Percentiles rank a stretch among this genome's conserved stretches.
These are phyloP conservation scores for Phaethornis superciliosus DNA, from an alignment of 2,113 vertebrate genomes.

Conservation along the genomic window DNA sequence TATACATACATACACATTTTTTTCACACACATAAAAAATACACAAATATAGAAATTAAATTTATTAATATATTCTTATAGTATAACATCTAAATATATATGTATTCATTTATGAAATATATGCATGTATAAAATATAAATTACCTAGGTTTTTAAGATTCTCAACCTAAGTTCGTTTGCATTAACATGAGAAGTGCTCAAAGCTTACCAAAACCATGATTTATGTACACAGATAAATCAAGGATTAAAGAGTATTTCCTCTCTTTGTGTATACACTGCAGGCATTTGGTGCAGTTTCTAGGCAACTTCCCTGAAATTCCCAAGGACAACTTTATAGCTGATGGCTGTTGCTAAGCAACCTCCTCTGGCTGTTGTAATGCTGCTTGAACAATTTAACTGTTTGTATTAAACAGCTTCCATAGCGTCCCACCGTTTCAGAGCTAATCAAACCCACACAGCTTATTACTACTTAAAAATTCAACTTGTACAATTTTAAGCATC, in stretches of 20 bases:
- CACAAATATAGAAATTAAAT: neutral
- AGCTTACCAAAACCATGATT: neutral
- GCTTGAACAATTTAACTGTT: neutral
- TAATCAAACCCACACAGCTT: neutral
- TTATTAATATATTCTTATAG: neutral
- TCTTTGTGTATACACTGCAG: slow-evolving; percentile 33
- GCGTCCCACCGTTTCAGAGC: fast-evolving
- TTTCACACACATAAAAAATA: neutral
- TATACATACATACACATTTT: neutral
- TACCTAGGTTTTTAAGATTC: neutral
- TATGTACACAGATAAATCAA: neutral
- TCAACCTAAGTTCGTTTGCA: neutral
- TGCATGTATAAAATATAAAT: neutral
- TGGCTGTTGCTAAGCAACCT: slow-evolving; percentile 57
- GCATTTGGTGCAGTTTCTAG: slow-evolving; percentile 58
- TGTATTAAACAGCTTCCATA: neutral
- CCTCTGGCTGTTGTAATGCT: neutral
- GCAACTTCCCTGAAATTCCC: slow-evolving; percentile 63
- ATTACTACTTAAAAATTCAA: neutral
- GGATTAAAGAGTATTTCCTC: neutral
- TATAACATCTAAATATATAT: neutral
- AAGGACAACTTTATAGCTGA: slow-evolving; percentile 49
- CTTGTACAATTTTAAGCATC: neutral
- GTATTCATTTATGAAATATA: neutral
- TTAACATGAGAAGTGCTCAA: neutral